Conservation (phyloP, 2,113 vertebrate species). For the Epinephelus fuscoguttatus region DNA sequence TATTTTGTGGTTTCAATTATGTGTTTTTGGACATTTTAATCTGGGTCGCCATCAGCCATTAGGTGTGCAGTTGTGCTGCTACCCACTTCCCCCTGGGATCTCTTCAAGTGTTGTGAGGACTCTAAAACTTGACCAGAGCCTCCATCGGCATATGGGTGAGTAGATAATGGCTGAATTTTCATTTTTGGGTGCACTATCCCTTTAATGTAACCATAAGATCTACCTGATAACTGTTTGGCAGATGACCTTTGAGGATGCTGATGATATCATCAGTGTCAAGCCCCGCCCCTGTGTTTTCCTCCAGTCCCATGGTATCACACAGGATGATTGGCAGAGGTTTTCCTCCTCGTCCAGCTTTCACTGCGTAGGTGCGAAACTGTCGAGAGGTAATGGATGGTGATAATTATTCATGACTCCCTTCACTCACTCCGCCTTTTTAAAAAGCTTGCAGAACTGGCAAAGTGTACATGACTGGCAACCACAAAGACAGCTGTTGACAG, state of each 20-base stretch:
- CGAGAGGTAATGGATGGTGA: not conserved
- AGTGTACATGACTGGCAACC: not conserved
- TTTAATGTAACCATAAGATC: not conserved
- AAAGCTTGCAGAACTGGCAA: not conserved
- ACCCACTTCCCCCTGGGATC: too few species aligned
- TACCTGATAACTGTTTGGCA: slow-evolving; percentile 66
- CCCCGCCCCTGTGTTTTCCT: slow-evolving; percentile 70
- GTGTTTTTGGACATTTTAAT: too few species aligned
- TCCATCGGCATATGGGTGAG: too few species aligned
- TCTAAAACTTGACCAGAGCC: too few species aligned
- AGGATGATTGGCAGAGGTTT: slow-evolving; percentile 67
- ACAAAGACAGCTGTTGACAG: not conserved
- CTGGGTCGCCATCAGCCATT: too few species aligned
- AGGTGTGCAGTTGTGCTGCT: too few species aligned
- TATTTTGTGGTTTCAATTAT: too few species aligned
- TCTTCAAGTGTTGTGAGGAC: too few species aligned
- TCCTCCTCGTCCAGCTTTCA: slow-evolving; percentile 53
- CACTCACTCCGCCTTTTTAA: not conserved
- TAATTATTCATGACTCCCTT: not conserved
- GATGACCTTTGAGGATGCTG: slow-evolving; percentile 72
- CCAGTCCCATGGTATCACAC: slow-evolving; percentile 83
- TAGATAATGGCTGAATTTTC: too few species aligned
- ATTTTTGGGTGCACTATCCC: too few species aligned
- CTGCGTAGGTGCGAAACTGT: slow-evolving; percentile 64
- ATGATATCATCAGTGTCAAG: slow-evolving; percentile 74